These are phyloP conservation scores for Cephalotes varians DNA, from an alignment of 2,888 invertebrate species.

Conservation along the genomic window DNA sequence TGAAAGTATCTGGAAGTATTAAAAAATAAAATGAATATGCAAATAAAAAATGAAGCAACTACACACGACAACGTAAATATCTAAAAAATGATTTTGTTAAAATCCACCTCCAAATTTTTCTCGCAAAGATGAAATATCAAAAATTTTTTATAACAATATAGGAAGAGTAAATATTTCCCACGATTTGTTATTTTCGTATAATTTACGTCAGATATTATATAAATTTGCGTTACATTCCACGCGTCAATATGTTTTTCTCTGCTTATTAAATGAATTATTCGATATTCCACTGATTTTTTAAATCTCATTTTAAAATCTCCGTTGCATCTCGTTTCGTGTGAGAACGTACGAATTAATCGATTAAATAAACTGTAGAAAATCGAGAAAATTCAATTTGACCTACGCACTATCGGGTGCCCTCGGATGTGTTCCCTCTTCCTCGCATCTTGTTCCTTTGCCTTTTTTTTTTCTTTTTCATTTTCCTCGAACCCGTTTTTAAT, in stretches of 20 bases:
- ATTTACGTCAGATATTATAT: background rate
- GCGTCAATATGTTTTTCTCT: background rate
- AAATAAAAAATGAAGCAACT: background rate
- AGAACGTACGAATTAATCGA: slow-evolving; percentile 13
- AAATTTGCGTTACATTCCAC: background rate
- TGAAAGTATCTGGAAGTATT: background rate
- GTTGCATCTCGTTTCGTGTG: slow-evolving; percentile 28
- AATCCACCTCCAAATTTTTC: background rate
- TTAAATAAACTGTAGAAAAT: slow-evolving; percentile 24
- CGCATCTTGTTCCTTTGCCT: slow-evolving; percentile 9
- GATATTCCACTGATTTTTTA: background rate
- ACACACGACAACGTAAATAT: background rate
- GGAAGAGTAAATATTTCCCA: background rate
- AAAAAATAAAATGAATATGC: background rate
- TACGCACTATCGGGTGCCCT: slow-evolving; percentile 34
- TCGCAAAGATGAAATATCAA: background rate
- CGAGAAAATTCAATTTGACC: slow-evolving; percentile 64
- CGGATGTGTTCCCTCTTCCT: slow-evolving; percentile 38
- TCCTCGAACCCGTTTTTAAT: slow-evolving; percentile 76
- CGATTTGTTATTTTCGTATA: background rate
- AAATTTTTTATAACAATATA: background rate
- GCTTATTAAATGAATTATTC: slow-evolving; percentile 4
- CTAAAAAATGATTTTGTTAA: background rate
- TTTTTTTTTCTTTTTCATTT: slow-evolving; percentile 57
- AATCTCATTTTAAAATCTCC: background rate